Base-by-base conservation (phyloP, 2,888 invertebrate genomes). In the Chrysomela aeneicollis region DNA sequence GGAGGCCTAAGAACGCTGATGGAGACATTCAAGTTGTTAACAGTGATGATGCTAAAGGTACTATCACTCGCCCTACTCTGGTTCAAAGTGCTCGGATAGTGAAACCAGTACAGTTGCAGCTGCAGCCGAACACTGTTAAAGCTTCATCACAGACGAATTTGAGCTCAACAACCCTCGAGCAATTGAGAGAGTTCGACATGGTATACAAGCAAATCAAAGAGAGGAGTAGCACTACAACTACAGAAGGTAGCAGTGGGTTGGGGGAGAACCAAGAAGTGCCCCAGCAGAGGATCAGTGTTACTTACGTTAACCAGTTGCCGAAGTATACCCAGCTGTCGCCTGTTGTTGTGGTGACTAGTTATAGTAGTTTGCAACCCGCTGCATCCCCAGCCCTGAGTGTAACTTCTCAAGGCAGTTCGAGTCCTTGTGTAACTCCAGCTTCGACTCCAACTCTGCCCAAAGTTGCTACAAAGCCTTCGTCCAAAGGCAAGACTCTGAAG, bases 161-260 rank as follows among this genome's bases (percentile, higher is more conserved):
- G 75, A 91, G 91, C 78, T 89, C 91, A 0, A 91, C 91, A 0
- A 92, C 92, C 0, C 81, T 92, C 55, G 92, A 93, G 79, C 92
- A 92, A 75, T 79, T 93, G 8, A 83, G 92, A 60, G 93, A 93
- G 78, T 93, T 93, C 74, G 92, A 93, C 78, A 89, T 91, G 83
- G 92, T 93, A 0, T 83, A 92, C 65, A 92, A 92, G 76, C 92
- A 92, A 83, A 91, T 93, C 0, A 92, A 92, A 77, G 92, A 92
- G 79, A 84, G 91, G 66, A 91, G 90, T 73, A 90, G 88, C 21
- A 88, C 88, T 2, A 87, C 67, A 30, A 74, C 73, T 6, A 64
- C 76, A 15, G 76, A 75, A 61, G 71, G 74, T n/a, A 64, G 72
- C 8, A 69, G 68, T 22, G 69, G 74, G 2, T 67, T 72, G 19